Conservation (phyloP, 1,140 invertebrate genomes). For the Anastrepha ludens region DNA sequence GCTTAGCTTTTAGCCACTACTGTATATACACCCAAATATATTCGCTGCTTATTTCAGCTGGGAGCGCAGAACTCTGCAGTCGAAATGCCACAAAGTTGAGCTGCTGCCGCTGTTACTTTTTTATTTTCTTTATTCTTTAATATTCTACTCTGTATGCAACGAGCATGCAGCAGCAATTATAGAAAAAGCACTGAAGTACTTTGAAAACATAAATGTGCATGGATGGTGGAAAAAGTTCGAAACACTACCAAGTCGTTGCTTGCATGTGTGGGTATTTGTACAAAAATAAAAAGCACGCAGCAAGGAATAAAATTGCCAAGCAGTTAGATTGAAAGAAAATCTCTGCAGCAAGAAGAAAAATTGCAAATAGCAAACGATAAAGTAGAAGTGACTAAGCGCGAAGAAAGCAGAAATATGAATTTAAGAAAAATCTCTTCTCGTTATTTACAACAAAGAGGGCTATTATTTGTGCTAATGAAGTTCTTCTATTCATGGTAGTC, state of each 20-base stretch:
- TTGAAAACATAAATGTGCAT: conserved; percentile 17
- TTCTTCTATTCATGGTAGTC: too few relatives aligned
- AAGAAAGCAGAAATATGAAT: neutral
- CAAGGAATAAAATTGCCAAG: neutral
- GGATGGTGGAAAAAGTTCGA: conserved; percentile 16
- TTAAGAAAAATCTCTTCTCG: too few relatives aligned
- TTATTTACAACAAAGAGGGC: too few relatives aligned
- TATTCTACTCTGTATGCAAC: conserved; percentile 6
- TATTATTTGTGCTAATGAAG: neutral
- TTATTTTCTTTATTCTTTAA: neutral
- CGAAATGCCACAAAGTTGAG: neutral
- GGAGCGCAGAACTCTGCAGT: neutral
- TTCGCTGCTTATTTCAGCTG: neutral
- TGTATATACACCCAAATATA: neutral
- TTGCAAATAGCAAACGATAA: neutral
- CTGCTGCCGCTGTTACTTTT: neutral
- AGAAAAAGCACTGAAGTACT: conserved; percentile 48
- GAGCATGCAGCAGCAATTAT: conserved; percentile 45
- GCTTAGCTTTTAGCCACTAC: too few relatives aligned
- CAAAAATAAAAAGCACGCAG: neutral
- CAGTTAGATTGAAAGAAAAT: neutral
- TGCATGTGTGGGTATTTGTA: neutral
- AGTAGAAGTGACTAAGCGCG: neutral
- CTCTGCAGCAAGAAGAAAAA: neutral
- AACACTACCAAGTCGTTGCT: neutral